These are phyloP conservation scores for Deilephila porcellus DNA, from an alignment of 2,888 invertebrate species.

Conservation along the genomic window DNA sequence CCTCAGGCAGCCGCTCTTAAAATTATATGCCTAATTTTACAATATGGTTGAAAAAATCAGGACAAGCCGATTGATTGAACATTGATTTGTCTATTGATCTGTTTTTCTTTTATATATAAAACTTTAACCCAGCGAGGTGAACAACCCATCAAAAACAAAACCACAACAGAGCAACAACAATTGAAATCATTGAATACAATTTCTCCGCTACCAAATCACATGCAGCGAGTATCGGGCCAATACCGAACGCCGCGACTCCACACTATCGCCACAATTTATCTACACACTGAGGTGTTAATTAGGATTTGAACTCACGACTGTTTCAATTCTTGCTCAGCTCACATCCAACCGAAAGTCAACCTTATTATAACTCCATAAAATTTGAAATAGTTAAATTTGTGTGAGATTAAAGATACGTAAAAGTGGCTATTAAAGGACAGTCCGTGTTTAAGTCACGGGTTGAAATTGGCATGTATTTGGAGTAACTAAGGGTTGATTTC, in stretches of 20 bases:
- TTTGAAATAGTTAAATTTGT: constrained; percentile 39
- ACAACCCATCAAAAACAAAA: background rate
- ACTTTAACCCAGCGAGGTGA: background rate
- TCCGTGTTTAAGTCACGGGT: constrained; percentile 75
- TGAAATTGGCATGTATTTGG: constrained; percentile 73
- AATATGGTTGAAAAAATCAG: no score
- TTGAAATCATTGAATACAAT: constrained; percentile 41
- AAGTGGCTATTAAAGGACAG: constrained; percentile 74
- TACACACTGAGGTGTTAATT: constrained; percentile 81
- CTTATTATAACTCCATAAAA: constrained; percentile 44
- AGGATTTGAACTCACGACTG: constrained; percentile 81
- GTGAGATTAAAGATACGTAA: constrained; percentile 74
- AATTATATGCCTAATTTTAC: no score
- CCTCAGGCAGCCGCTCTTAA: no score
- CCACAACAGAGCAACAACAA: constrained; percentile 33
- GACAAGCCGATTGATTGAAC: no score
- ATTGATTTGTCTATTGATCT: no score
- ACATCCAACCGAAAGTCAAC: constrained; percentile 44
- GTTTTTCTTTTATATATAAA: background rate
- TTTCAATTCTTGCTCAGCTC: constrained; percentile 57
- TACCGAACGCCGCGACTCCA: constrained; percentile 60
- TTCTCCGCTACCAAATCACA: constrained; percentile 37
- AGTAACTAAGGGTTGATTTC: constrained; percentile 66
- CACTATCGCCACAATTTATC: constrained; percentile 81
- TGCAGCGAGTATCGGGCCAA: constrained; percentile 55